Base-by-base conservation (phyloP, 2,797 vertebrate genomes). In the Clarias pachynema region DNA sequence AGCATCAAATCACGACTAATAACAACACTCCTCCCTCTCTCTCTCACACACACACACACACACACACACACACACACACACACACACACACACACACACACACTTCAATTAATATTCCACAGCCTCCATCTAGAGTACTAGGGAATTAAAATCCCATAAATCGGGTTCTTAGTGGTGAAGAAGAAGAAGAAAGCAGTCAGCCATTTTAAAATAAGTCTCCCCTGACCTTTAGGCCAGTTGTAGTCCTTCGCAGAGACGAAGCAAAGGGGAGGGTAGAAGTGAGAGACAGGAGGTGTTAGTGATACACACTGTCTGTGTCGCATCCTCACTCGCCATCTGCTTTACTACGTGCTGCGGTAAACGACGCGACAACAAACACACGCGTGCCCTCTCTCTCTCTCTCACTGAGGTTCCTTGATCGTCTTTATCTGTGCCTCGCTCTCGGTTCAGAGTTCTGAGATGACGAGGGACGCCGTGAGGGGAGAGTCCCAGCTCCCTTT, bases 321-420 rank as follows among this genome's bases (percentile, higher is more conserved):
- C 79, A 74, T 86, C 66, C 77, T 84, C 79, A 81, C 78, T 84
- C 60, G 63, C 75, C 85, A 84, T 88, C 86, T 89, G 87, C 79
- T 88, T 44, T 90, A 87, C 66, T 79, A 65, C 29, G 44, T 16
- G 62, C 84, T 68, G 84, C 82, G 79, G 63, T 70, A 86, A 66
- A 73, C 40, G 73, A 81, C 53, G 66, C 68, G 44, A 44, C 10
- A 69, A 70, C 18, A 20, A 22, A 65, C 29, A 79, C 65, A 26
- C 1, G n/a, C n/a, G n/a, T n/a, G n/a, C n/a, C n/a, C 22, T 14
- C 9, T 6, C 1, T 5, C 3, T 0, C 22, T 2, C 20, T 62
- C 78, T 2, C 20, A 44, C 78, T 90, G 79, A 88, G 89, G 87
- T 86, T 88, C 84, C 87, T 87, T 89, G 84, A 91, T 90, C 89